phyloP scores from a whole-genome alignment of 2,888 invertebrate genomes.

The Protonemura montana region DNA sequence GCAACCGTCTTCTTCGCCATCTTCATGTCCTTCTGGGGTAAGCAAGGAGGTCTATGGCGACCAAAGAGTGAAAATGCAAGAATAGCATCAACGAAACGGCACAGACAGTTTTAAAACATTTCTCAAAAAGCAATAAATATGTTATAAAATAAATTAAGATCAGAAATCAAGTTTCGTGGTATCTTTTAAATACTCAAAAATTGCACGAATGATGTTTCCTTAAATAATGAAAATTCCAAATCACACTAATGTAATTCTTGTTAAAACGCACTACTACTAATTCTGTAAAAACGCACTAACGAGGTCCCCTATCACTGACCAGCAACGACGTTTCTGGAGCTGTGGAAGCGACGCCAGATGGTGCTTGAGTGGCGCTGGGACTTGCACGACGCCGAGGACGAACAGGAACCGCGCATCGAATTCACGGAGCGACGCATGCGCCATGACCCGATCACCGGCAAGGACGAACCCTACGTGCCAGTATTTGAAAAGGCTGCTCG shows the following conservation, averaged over 20 bases:
- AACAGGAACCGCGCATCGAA: constrained; percentile 90
- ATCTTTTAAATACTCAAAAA: too few species aligned
- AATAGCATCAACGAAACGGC: too few species aligned
- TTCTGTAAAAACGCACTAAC: neutral
- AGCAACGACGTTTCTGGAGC: constrained; percentile 91
- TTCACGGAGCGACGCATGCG: constrained; percentile 88
- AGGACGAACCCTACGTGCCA: constrained; percentile 89
- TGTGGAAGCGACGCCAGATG: constrained; percentile 95
- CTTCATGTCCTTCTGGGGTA: constrained; percentile 97
- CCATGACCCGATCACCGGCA: constrained; percentile 89
- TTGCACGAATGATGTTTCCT: too few species aligned
- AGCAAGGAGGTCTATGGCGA: constrained; percentile 55
- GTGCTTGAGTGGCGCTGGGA: constrained; percentile 98
- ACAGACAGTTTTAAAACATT: too few species aligned
- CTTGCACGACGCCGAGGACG: constrained; percentile 85
- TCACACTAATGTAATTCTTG: too few species aligned
- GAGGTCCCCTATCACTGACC: constrained; percentile 43
- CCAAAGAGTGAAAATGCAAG: too few species aligned
- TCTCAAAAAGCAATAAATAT: too few species aligned
- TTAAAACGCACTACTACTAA: too few species aligned
- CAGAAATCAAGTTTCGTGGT: too few species aligned
- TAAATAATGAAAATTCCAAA: too few species aligned
- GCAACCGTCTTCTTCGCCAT: constrained; percentile 94
- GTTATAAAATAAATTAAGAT: too few species aligned
- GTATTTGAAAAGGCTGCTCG: constrained; percentile 75